Conservation (phyloP, 2,888 invertebrate species). For the Macrophya alboannulata region DNA sequence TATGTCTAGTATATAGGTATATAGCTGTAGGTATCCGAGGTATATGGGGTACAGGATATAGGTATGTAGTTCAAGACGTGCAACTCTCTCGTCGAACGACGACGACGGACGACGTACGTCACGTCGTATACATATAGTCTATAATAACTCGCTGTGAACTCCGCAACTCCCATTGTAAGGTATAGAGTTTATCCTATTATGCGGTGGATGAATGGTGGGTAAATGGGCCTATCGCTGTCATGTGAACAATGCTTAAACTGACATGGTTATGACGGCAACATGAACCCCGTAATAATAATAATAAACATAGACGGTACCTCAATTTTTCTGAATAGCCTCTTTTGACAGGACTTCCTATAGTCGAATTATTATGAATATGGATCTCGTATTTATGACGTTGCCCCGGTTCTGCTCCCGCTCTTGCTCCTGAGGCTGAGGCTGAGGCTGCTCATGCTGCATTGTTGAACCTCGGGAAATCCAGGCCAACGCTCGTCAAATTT, state of each 20-base stretch:
- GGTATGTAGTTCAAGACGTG: not conserved
- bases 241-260: slow-evolving; percentile 74
- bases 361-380: slow-evolving; percentile 54
- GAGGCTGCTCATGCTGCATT: not conserved
- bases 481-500: slow-evolving; percentile 32
- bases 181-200: slow-evolving; percentile 71
- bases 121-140: too few species aligned
- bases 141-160: slow-evolving; percentile 49
- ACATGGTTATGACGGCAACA: slow-evolving; percentile 78
- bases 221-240: slow-evolving; percentile 72
- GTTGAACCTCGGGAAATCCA: slow-evolving; percentile 23
- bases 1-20: not conserved
- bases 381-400: slow-evolving; percentile 38
- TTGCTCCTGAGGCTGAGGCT: not conserved
- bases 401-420: not conserved
- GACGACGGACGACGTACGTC: too few species aligned
- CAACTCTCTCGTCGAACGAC: slow-evolving; percentile 31
- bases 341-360: slow-evolving; percentile 37
- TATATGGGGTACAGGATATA: not conserved
- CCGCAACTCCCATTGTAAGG: slow-evolving; percentile 50
- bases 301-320: slow-evolving; percentile 64
- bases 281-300: slow-evolving; percentile 73
- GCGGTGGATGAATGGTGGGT: slow-evolving; percentile 59
- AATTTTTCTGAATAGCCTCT: slow-evolving; percentile 58
- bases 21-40: not conserved